phyloP scores from a whole-genome alignment of 2,113 vertebrate species.

The Onychostruthus taczanowskii region DNA sequence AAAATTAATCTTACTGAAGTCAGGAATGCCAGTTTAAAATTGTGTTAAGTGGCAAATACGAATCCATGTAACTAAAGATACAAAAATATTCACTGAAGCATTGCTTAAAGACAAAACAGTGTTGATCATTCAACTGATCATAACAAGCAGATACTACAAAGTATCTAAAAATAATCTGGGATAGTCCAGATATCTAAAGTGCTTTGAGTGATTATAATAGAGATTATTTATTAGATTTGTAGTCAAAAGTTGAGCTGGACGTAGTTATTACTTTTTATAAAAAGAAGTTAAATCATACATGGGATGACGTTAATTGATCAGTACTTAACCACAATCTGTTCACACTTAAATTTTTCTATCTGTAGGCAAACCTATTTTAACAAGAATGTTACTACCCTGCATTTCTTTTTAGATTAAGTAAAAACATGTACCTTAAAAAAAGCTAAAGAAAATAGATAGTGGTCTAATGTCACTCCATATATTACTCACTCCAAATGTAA shows the following conservation, averaged over 20 bases:
- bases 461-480: slow-evolving; percentile 49
- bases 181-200: slow-evolving; percentile 96
- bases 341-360: slow-evolving; percentile 23
- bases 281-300: background rate
- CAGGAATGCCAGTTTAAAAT: slow-evolving; percentile 51
- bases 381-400: slow-evolving; percentile 36
- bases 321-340: slow-evolving; percentile 18
- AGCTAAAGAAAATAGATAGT: slow-evolving; percentile 36
- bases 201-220: slow-evolving; percentile 85
- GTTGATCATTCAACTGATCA: slow-evolving; percentile 99
- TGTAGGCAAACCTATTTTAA: slow-evolving; percentile 40
- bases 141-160: slow-evolving; percentile 86
- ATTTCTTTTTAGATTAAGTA: slow-evolving; percentile 41
- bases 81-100: slow-evolving; percentile 74
- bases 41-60: slow-evolving; percentile 61
- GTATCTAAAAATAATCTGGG: slow-evolving; percentile 93
- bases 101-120: slow-evolving; percentile 74
- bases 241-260: slow-evolving; percentile 36
- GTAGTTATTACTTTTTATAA: background rate
- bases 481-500: slow-evolving; percentile 70
- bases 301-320: slow-evolving; percentile 11
- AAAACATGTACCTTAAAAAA: slow-evolving; percentile 58
- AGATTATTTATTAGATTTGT: slow-evolving; percentile 45
- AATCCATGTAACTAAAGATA: slow-evolving; percentile 61
- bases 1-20: slow-evolving; percentile 50